Conservation (phyloP, 1,140 invertebrate species). For the Pinna nobilis region DNA sequence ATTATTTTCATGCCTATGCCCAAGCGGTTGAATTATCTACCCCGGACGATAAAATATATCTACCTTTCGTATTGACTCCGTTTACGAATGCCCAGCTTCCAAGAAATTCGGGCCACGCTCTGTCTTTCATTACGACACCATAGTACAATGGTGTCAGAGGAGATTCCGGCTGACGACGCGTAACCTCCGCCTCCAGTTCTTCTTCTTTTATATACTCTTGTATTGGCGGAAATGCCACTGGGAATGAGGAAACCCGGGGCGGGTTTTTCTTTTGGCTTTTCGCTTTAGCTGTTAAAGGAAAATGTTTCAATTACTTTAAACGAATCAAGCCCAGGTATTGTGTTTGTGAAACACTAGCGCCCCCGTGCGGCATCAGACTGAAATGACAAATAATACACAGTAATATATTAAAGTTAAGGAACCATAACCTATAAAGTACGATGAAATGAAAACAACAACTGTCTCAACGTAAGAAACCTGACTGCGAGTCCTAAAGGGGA, state of each 20-base stretch:
- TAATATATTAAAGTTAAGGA: no score
- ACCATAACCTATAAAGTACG: no score
- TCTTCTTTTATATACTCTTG: conserved; percentile 26
- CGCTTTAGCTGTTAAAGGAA: neutral
- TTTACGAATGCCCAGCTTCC: conserved; percentile 20
- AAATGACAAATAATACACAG: no score
- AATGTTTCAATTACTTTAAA: conserved; percentile 1
- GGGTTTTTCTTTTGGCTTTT: conserved; percentile 8
- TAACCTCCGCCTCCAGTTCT: conserved; percentile 21
- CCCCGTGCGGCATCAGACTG: no score
- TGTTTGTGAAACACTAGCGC: no score
- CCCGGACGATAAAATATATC: no score
- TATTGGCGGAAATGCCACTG: conserved; percentile 18
- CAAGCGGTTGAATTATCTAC: no score
- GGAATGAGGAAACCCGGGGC: neutral
- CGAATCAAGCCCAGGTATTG: no score
- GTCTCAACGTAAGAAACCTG: no score
- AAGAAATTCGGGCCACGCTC: conserved; percentile 25
- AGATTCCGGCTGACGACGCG: conserved; percentile 13
- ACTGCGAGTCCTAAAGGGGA: no score
- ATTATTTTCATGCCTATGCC: no score
- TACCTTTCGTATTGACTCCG: conserved; percentile 3
- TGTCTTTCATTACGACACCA: conserved; percentile 16
- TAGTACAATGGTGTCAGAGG: conserved; percentile 25
- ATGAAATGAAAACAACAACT: no score